phyloP scores from a whole-genome alignment of 1,140 invertebrate genomes.

The Yoshiicerus persimilis region DNA sequence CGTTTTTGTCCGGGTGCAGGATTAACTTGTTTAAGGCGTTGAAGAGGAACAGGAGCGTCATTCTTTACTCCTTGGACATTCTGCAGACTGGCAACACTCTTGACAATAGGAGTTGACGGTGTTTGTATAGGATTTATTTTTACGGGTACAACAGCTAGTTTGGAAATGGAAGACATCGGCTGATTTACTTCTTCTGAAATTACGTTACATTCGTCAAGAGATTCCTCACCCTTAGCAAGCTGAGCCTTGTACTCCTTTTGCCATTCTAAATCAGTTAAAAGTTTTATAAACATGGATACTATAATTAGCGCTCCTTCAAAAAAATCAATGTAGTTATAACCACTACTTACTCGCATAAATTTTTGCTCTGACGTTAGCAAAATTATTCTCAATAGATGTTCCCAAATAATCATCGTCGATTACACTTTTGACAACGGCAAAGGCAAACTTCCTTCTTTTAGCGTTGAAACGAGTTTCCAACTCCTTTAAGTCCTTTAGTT shows the following conservation, averaged over 20 bases:
- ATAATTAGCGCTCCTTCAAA: no score
- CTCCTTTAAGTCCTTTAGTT: background rate
- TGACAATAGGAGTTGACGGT: background rate
- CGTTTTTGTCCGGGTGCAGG: no score
- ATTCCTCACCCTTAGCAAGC: background rate
- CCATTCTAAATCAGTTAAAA: background rate
- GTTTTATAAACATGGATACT: no score
- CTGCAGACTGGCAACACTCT: background rate
- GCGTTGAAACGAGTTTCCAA: background rate
- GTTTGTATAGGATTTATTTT: background rate
- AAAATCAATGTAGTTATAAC: no score
- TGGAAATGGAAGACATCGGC: no score
- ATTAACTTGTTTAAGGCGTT: no score
- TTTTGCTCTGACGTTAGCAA: background rate
- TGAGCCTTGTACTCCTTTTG: background rate
- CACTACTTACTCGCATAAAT: background rate
- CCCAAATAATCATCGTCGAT: background rate
- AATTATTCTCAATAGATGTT: background rate
- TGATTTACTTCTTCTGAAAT: no score
- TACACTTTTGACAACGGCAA: slow-evolving; percentile 6
- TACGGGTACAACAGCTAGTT: background rate
- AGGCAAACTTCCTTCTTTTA: background rate
- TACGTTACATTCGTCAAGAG: background rate
- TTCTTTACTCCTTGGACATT: background rate
- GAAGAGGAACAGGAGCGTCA: background rate